Percentiles rank a stretch among this genome's conserved stretches.
Conservation (phyloP, 2,888 invertebrate species). For the Loripinus fragilis region DNA sequence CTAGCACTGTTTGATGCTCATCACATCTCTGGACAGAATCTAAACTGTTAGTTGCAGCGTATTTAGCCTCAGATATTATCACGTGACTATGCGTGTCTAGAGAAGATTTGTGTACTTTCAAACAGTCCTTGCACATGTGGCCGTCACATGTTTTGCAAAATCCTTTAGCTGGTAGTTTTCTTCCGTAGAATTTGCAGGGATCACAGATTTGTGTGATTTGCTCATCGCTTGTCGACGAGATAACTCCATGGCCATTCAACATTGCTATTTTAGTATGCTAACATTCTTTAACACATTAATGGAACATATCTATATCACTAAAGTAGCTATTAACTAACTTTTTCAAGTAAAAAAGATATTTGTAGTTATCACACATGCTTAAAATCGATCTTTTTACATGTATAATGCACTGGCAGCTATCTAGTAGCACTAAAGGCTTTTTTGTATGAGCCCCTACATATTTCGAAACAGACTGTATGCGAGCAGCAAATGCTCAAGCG, state of each 20-base stretch:
- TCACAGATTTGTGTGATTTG: slow-evolving; percentile 22
- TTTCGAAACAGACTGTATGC: no score
- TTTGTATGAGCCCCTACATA: no score
- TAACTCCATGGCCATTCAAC: neutral
- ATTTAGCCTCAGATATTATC: slow-evolving; percentile 13
- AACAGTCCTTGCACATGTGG: slow-evolving; percentile 24
- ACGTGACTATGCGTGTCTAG: slow-evolving; percentile 24
- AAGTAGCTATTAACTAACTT: no score
- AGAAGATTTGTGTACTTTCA: slow-evolving; percentile 26
- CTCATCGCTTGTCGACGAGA: neutral
- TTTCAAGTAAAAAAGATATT: no score
- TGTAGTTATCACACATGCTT: no score
- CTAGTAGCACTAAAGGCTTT: no score
- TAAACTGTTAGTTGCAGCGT: neutral
- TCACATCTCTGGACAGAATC: slow-evolving; percentile 28
- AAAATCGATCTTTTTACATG: no score
- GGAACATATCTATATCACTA: no score
- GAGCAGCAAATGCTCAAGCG: no score
- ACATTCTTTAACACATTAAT: no score
- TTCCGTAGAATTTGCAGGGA: slow-evolving; percentile 37
- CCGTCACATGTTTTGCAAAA: slow-evolving; percentile 36
- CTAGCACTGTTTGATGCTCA: slow-evolving; percentile 40
- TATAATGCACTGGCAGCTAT: no score
- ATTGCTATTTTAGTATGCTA: neutral
- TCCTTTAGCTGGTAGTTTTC: slow-evolving; percentile 24